phyloP scores from a whole-genome alignment of 2,113 vertebrate species.

The Engraulis encrasicolus region DNA sequence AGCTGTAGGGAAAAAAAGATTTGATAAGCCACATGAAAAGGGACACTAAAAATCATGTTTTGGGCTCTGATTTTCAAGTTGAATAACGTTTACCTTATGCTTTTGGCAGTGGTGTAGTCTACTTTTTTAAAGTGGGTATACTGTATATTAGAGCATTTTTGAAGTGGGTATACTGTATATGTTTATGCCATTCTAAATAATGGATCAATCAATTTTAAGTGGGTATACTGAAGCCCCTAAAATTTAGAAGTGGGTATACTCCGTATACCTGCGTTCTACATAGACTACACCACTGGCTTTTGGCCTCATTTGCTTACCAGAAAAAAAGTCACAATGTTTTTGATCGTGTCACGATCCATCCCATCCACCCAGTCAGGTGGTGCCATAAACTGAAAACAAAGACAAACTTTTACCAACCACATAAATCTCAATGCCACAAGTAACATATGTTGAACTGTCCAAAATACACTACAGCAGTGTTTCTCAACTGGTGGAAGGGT shows the following conservation, averaged over 20 bases:
- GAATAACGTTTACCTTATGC: background rate
- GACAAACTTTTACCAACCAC: background rate
- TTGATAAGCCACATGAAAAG: background rate
- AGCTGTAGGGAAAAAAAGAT: slow-evolving; percentile 43
- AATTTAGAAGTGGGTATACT: too few species aligned
- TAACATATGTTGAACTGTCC: background rate
- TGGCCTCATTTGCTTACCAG: background rate
- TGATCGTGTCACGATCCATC: slow-evolving; percentile 56
- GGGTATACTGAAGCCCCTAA: too few species aligned
- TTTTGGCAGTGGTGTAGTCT: too few species aligned
- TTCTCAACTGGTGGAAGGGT: too few species aligned
- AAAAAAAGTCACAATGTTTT: background rate
- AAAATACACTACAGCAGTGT: too few species aligned
- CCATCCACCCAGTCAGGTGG: slow-evolving; percentile 73
- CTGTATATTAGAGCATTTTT: too few species aligned
- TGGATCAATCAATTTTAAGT: too few species aligned
- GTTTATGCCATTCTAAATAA: too few species aligned
- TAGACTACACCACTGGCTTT: too few species aligned
- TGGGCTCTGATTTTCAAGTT: background rate
- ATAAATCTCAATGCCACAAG: background rate
- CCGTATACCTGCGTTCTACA: too few species aligned
- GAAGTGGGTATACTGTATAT: too few species aligned
- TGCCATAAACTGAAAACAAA: slow-evolving; percentile 52
- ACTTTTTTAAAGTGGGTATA: too few species aligned
- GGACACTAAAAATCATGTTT: background rate